phyloP scores from a whole-genome alignment of 2,888 invertebrate genomes.

The Drosophila prostipennis region DNA sequence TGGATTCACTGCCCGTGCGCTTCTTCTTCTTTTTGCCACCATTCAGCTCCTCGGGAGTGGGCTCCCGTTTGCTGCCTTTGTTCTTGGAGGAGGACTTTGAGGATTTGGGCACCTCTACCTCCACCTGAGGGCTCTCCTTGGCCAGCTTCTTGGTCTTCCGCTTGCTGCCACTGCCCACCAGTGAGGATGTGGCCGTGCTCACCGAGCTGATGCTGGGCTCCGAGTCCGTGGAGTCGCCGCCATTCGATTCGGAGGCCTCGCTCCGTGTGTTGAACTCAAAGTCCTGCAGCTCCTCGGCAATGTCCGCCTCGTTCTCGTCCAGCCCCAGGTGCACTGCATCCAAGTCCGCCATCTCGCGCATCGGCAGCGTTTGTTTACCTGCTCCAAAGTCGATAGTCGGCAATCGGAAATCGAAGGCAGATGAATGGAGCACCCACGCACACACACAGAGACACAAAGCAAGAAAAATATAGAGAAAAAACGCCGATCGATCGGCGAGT shows the following conservation, averaged over 20 bases:
- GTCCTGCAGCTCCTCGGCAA: constrained; percentile 92
- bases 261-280: constrained; percentile 93
- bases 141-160: constrained; percentile 64
- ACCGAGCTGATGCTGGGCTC: constrained; percentile 92
- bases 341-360: constrained; percentile 84
- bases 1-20: constrained; percentile 47
- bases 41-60: constrained; percentile 66
- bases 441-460: constrained; percentile 44
- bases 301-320: constrained; percentile 89
- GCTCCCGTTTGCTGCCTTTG: constrained; percentile 68
- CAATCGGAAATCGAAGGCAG: constrained; percentile 1
- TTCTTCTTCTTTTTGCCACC: constrained; percentile 67
- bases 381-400: not conserved
- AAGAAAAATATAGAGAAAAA: constrained; percentile 76
- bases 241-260: constrained; percentile 90
- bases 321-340: constrained; percentile 88
- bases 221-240: constrained; percentile 87
- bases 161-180: constrained; percentile 65
- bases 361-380: constrained; percentile 72
- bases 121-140: constrained; percentile 39
- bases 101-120: constrained; percentile 20
- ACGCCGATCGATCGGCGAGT: constrained; percentile 75
- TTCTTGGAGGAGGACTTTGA: constrained; percentile 36
- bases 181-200: constrained; percentile 88
- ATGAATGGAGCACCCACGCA: constrained; percentile 42